Evolutionary conservation across 2,888 invertebrate genomes (phyloP).

Genomic region (Abrostola tripartita): DNA sequence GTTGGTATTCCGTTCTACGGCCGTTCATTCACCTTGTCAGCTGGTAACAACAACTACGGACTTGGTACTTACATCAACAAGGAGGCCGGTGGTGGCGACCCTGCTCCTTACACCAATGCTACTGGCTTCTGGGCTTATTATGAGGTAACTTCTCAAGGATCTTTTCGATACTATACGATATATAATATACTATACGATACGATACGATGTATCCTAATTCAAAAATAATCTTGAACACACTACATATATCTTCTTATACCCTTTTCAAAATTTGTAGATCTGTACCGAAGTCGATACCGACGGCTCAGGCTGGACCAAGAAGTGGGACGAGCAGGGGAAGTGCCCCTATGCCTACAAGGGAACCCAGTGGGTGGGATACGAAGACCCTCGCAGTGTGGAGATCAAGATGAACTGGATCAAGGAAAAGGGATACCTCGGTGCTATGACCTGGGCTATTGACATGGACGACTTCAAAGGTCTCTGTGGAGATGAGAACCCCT

Average conservation of each 20-base stretch:
- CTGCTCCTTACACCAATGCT: constrained; percentile 95
- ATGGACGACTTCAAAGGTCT: constrained; percentile 96
- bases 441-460: constrained; percentile 97
- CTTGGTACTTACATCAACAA: constrained; percentile 96
- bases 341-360: constrained; percentile 96
- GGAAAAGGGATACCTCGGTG: constrained; percentile 92
- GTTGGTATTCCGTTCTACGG: constrained; percentile 97
- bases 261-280: constrained; percentile 85
- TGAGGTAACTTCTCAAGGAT: constrained; percentile 87
- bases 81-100: constrained; percentile 95
- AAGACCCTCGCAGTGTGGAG: constrained; percentile 93
- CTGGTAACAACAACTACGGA: constrained; percentile 94
- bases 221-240: too few relatives aligned
- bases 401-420: constrained; percentile 97
- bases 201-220: too few relatives aligned
- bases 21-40: constrained; percentile 94
- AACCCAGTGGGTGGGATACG: constrained; percentile 97
- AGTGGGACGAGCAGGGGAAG: constrained; percentile 94
- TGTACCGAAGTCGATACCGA: constrained; percentile 92
- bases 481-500: constrained; percentile 93
- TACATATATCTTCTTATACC: neutral
- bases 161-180: neutral
- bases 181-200: too few relatives aligned
- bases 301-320: constrained; percentile 93
- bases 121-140: constrained; percentile 96